phyloP scores from a whole-genome alignment of 2,888 invertebrate genomes.

The Myathropa florea region DNA sequence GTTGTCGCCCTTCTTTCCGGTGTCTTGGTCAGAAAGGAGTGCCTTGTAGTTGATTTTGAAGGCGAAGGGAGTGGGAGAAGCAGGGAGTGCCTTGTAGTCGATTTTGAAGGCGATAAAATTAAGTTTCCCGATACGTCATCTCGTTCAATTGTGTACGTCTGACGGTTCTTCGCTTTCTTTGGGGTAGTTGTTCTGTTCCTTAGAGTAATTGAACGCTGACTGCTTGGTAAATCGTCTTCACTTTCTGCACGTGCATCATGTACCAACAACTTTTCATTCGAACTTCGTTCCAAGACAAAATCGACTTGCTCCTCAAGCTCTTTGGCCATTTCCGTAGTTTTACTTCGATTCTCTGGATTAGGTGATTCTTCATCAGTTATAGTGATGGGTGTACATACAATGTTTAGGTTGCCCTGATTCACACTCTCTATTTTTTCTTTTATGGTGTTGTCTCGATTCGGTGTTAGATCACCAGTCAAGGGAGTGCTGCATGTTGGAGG shows the following conservation, averaged over 20 bases:
- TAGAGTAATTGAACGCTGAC: neutral
- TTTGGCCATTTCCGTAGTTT: neutral
- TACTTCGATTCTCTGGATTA: neutral
- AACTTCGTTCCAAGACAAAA: neutral
- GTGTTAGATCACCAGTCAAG: neutral
- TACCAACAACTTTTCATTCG: neutral
- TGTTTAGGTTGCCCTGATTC: neutral
- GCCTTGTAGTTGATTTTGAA: neutral
- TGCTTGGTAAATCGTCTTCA: neutral
- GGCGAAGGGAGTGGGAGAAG: conserved; percentile 4
- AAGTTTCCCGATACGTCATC: conserved; percentile 6
- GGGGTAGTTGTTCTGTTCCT: neutral
- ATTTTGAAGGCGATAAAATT: conserved; percentile 19
- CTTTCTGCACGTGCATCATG: neutral
- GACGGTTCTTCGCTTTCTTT: neutral
- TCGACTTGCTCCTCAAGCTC: conserved; percentile 28
- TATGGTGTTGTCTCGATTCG: neutral
- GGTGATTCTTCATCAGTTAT: conserved; percentile 25
- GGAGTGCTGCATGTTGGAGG: conserved; percentile 57
- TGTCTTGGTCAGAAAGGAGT: neutral
- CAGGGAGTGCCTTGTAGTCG: neutral
- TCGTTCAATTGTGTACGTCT: conserved; percentile 39
- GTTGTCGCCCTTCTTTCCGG: neutral
- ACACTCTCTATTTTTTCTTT: neutral
- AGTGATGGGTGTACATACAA: conserved; percentile 34